These are phyloP conservation scores for Ctenopoma kingsleyae DNA, from an alignment of 2,797 vertebrate species.

Conservation along the genomic window DNA sequence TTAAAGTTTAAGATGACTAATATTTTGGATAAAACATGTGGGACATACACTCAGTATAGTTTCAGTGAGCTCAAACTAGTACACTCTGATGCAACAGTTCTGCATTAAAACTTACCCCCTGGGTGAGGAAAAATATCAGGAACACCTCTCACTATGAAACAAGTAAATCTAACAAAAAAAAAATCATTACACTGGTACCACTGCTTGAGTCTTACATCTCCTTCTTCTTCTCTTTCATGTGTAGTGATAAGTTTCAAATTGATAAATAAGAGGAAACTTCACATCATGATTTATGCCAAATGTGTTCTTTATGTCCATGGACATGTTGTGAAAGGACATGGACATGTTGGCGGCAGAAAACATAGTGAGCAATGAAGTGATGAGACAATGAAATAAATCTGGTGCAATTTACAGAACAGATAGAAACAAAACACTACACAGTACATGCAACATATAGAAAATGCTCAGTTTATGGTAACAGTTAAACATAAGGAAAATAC, in stretches of 20 bases:
- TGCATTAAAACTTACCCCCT: not conserved
- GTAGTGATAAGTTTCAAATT: no score
- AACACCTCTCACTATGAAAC: no score
- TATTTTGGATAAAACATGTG: not conserved
- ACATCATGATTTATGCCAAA: not conserved
- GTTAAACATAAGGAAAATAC: not conserved
- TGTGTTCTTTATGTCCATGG: not conserved
- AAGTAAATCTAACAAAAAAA: no score
- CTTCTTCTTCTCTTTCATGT: no score
- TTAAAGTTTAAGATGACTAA: not conserved
- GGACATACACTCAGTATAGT: not conserved
- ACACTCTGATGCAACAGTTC: not conserved
- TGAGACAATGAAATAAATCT: not conserved
- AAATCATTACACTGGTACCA: no score
- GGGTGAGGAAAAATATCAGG: no score
- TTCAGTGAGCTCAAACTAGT: not conserved
- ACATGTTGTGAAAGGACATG: no score
- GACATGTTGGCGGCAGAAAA: not conserved
- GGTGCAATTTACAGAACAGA: no score
- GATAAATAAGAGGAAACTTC: no score
- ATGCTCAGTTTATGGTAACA: not conserved
- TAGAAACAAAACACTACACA: not conserved
- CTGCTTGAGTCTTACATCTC: no score
- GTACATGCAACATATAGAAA: not conserved
- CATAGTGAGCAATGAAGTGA: not conserved